phyloP scores from a whole-genome alignment of 2,888 invertebrate species.

The Coremacera marginata region DNA sequence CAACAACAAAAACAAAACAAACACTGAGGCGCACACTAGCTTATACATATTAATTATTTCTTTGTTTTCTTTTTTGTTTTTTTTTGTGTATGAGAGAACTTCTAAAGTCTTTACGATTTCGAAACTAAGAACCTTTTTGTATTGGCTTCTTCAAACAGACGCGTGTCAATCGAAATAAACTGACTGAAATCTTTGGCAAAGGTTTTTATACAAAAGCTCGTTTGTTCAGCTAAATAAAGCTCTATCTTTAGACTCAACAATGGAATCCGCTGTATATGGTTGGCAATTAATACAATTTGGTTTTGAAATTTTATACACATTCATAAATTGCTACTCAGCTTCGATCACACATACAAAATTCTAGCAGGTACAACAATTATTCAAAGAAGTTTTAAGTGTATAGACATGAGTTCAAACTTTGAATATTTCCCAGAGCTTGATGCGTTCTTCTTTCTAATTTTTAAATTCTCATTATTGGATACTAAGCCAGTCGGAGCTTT shows the following conservation, averaged over 20 bases:
- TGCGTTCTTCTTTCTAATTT: not conserved
- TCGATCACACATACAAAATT: no score
- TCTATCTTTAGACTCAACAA: not conserved
- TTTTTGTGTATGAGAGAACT: not conserved
- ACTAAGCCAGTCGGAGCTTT: not conserved
- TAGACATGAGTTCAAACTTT: not conserved
- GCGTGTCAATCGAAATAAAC: conserved; percentile 39
- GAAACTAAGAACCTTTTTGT: not conserved
- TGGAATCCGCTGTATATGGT: not conserved
- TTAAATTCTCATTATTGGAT: not conserved
- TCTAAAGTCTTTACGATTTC: not conserved
- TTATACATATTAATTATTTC: conserved; percentile 5
- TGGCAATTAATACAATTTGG: not conserved
- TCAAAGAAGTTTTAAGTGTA: not conserved
- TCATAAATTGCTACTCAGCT: no score
- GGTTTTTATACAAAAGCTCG: conserved; percentile 36
- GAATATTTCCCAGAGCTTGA: not conserved
- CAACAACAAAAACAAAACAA: conserved; percentile 22
- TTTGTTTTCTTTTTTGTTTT: not conserved
- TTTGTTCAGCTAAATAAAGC: no score
- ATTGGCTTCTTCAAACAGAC: not conserved
- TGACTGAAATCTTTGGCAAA: conserved; percentile 27
- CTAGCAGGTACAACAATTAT: no score
- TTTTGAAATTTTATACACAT: not conserved
- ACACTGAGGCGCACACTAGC: not conserved